Conservation (phyloP, 2,113 vertebrate genomes). For the Tachysurus fulvidraco region DNA sequence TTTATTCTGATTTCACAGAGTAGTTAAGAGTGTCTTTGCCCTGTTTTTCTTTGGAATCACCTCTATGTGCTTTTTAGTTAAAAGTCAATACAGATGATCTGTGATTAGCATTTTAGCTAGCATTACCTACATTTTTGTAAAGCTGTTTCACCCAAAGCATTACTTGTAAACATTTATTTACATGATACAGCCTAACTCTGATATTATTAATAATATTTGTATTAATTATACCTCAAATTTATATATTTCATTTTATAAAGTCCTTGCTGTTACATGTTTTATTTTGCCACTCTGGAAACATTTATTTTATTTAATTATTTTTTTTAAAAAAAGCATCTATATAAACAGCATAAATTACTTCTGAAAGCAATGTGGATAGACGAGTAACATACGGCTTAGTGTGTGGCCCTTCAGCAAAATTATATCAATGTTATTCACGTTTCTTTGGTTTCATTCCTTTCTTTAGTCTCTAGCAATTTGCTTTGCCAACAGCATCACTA, state of each 20-base stretch:
- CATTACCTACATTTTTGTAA: neutral
- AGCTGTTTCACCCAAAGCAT: neutral
- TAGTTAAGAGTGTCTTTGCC: neutral
- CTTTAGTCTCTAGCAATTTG: constrained; percentile 21
- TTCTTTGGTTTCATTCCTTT: neutral
- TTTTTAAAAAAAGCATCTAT: neutral
- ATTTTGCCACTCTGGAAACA: too few species aligned
- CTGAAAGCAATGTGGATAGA: neutral
- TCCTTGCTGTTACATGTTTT: neutral
- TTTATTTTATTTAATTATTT: too few species aligned
- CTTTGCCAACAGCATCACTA: constrained; percentile 12
- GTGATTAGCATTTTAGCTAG: too few species aligned
- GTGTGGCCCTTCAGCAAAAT: neutral
- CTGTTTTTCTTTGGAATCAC: neutral
- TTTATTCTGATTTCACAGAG: neutral
- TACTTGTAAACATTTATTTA: neutral
- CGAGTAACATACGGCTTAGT: neutral
- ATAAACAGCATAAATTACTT: neutral
- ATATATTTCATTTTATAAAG: neutral
- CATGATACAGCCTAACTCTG: neutral
- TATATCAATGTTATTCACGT: neutral
- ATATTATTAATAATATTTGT: neutral
- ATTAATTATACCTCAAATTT: neutral
- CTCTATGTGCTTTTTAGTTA: neutral
- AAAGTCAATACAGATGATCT: neutral